Evolutionary conservation across 1,140 invertebrate species (phyloP).

Genomic region (Drosophila ogumai): DNA sequence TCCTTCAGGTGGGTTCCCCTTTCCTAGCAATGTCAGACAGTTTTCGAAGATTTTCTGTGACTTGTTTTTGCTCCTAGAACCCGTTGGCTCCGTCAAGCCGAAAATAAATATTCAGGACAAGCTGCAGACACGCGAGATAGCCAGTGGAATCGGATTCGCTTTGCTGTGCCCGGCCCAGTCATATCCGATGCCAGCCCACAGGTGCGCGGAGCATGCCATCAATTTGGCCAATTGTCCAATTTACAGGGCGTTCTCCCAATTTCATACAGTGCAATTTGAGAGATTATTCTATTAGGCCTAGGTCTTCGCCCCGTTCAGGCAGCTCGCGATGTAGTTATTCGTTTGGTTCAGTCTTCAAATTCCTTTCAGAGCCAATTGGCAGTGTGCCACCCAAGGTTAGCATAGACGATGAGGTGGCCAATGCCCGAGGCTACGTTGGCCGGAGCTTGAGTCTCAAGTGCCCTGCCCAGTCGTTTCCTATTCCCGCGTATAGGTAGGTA

Average conservation of each 20-base stretch:
- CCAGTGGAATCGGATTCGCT: constrained; percentile 85
- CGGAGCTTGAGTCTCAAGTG: constrained; percentile 87
- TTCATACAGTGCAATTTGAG: constrained; percentile 33
- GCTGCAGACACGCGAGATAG: constrained; percentile 74
- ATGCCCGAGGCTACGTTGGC: constrained; percentile 85
- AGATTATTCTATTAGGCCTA: constrained; percentile 72
- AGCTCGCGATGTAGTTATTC: constrained; percentile 9
- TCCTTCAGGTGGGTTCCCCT: constrained; percentile 87
- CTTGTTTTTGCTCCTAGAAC: constrained; percentile 86
- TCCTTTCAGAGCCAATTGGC: constrained; percentile 89
- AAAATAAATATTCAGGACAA: constrained; percentile 88
- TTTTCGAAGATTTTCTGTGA: constrained; percentile 29
- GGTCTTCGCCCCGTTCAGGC: constrained; percentile 84
- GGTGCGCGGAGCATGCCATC: constrained; percentile 85
- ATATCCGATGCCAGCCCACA: constrained; percentile 89
- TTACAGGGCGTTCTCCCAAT: constrained; percentile 23
- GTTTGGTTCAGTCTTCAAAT: constrained; percentile 4
- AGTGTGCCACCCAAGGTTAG: constrained; percentile 91
- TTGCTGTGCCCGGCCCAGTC: constrained; percentile 89
- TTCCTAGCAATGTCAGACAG: constrained; percentile 35
- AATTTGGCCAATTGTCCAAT: constrained; percentile 55
- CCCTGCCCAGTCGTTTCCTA: constrained; percentile 89
- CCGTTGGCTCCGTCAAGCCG: constrained; percentile 89
- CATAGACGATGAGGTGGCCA: constrained; percentile 89
- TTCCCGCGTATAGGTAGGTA: constrained; percentile 87